Evolutionary conservation across 92 coral and sea anemone genomes (phyloP).

Genomic region (Palythoa grandis): DNA sequence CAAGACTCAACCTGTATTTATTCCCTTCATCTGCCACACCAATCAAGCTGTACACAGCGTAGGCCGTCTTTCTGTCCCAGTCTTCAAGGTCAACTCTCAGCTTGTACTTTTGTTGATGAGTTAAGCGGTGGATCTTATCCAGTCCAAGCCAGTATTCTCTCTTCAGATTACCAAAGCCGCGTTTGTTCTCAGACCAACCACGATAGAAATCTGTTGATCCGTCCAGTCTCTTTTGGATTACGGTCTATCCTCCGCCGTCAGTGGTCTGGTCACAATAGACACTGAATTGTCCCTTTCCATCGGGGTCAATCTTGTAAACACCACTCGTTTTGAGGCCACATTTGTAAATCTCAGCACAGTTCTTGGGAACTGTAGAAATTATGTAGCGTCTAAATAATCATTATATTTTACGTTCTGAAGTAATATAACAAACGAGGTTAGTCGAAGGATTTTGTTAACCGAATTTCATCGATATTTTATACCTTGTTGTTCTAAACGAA

Average conservation of each 20-base stretch:
- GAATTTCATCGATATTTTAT: too few relatives aligned
- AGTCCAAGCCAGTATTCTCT: background rate
- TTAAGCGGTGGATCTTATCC: conserved; percentile 28
- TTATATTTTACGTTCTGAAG: too few relatives aligned
- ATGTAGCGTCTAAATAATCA: too few relatives aligned
- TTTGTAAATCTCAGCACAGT: background rate
- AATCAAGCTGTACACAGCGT: too few relatives aligned
- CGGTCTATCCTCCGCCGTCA: conserved; percentile 24
- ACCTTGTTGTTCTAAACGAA: too few relatives aligned
- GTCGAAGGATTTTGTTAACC: too few relatives aligned
- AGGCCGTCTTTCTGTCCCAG: too few relatives aligned
- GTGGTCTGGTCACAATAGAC: conserved; percentile 24
- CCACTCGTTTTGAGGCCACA: conserved; percentile 1
- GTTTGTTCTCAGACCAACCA: conserved; percentile 33
- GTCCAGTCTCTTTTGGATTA: conserved; percentile 22
- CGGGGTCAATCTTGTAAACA: conserved; percentile 28
- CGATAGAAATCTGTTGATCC: conserved; percentile 17
- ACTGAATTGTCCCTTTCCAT: conserved; percentile 14
- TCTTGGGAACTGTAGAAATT: background rate
- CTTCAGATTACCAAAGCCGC: conserved; percentile 23
- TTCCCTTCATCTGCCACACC: too few relatives aligned
- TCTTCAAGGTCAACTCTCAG: conserved; percentile 38
- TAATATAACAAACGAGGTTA: too few relatives aligned
- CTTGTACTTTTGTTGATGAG: background rate
- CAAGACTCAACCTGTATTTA: too few relatives aligned